Percentiles rank a stretch among this genome's conserved stretches.
Conservation (phyloP, 1,140 invertebrate genomes). For the Dreissena polymorpha region DNA sequence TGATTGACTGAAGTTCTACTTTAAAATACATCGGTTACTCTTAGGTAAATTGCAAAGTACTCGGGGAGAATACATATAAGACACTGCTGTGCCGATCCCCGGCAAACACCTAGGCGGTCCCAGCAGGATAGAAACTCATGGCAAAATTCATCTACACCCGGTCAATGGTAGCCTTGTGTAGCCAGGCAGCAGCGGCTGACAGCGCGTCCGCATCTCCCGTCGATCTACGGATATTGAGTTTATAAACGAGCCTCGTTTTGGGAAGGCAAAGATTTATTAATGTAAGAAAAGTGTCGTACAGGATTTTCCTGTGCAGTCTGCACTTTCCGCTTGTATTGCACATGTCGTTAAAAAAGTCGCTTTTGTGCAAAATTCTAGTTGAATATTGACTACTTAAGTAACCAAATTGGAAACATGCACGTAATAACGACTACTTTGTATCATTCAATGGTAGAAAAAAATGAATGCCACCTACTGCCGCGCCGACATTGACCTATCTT, state of each 20-base stretch:
- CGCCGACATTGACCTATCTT: conserved; percentile 82
- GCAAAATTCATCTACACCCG: conserved; percentile 81
- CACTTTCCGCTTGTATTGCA: too few species aligned
- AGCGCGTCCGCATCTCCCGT: conserved; percentile 84
- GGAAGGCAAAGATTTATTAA: not conserved
- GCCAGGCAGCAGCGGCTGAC: conserved; percentile 84
- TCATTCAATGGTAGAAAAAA: too few species aligned
- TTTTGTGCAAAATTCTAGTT: too few species aligned
- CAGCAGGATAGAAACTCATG: conserved; percentile 78
- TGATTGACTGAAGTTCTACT: not conserved
- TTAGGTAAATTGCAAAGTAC: too few species aligned
- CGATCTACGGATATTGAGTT: conserved; percentile 73
- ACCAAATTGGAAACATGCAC: too few species aligned
- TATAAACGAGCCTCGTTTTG: not conserved
- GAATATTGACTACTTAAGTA: not conserved
- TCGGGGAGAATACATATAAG: too few species aligned
- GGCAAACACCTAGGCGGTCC: conserved; percentile 76
- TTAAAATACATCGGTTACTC: conserved; percentile 14
- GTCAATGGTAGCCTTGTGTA: conserved; percentile 83
- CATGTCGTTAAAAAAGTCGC: too few species aligned
- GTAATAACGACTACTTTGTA: too few species aligned
- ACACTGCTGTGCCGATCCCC: conserved; percentile 81
- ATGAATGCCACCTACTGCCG: conserved; percentile 17
- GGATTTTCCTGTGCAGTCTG: too few species aligned
- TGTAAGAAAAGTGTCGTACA: too few species aligned